Base-by-base conservation (phyloP, 2,888 invertebrate species). In the Ochropleura plecta region DNA sequence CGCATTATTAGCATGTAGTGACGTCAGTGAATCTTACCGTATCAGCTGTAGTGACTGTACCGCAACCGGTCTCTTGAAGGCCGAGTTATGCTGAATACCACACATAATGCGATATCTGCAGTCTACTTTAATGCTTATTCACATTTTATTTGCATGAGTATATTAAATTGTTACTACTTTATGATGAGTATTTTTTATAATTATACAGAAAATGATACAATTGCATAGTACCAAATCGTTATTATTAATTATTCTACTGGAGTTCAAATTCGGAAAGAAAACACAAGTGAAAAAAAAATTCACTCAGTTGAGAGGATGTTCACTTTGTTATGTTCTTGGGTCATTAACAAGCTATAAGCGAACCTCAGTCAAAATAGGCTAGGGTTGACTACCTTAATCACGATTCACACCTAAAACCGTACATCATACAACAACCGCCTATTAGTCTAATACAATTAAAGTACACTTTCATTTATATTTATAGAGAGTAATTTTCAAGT, bases 1-100 rank as follows among this genome's bases (percentile, higher is more conserved):
- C 79, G 77, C 80, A 70, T 86, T 85, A 86, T 86, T 86, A 86
- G 80, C 85, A 87, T 83, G 76, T 67, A 80, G 82, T 89, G 88
- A 90, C 89, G 90, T 89, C 83, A 88, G 78, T 72, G 70, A 66
- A 72, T 81, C 84, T 86, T 84, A 81, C 80, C 81, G 82, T 89
- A 87, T 88, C 85, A 85, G 84, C 86, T 88, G 88, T 85, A 89
- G 86, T 87, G 88, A 89, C 85, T 86, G 89, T 84, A 79, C 81
- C 63, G 80, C 83, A 82, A 88, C 90, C 88, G 89, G 89, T 90
- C 81, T 82, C 74, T 70, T 72, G 90, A 89, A 90, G 90, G 89
- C 88, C 90, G 75, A 74, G 57, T 83, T 77, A 81, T 79, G 80
- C 76, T 77, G 79, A 80, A 81, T 77, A 74, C 78, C 76, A 69